A percentile compares a stretch with the other conserved stretches of the same genome.
Conservation (phyloP, 2,797 vertebrate species). For the Clamator glandarius region DNA sequence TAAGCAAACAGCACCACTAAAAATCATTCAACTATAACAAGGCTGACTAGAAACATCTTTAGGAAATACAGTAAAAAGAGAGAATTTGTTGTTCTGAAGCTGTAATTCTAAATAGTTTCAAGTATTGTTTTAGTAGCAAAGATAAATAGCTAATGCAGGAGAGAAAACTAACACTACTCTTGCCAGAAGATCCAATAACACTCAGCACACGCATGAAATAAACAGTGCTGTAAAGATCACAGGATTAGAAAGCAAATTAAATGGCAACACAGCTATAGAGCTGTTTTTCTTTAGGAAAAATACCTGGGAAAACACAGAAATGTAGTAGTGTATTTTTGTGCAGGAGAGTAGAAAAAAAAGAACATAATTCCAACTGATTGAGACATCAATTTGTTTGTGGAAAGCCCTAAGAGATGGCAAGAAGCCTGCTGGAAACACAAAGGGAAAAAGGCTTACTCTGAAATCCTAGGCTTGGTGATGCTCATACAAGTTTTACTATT, state of each 20-base stretch:
- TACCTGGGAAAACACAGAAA: background rate
- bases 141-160: constrained; percentile 36
- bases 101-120: background rate
- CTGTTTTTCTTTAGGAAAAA: background rate
- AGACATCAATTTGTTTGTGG: constrained; percentile 1
- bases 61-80: constrained; percentile 10
- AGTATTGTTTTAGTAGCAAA: constrained; percentile 23
- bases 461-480: background rate
- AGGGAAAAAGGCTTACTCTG: background rate
- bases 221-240: constrained; percentile 29
- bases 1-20: background rate
- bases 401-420: constrained; percentile 10
- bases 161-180: background rate
- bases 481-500: background rate
- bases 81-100: constrained; percentile 3
- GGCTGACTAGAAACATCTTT: background rate
- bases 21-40: background rate
- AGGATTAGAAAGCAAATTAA: background rate
- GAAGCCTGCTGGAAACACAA: constrained; percentile 3
- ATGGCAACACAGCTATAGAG: background rate
- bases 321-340: background rate
- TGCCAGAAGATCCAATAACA: constrained; percentile 29
- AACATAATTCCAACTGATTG: background rate
- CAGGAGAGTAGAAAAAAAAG: background rate
- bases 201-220: constrained; percentile 15